Evolutionary conservation across 2,888 invertebrate species (phyloP).

Genomic region (Linnaemya vulpina): DNA sequence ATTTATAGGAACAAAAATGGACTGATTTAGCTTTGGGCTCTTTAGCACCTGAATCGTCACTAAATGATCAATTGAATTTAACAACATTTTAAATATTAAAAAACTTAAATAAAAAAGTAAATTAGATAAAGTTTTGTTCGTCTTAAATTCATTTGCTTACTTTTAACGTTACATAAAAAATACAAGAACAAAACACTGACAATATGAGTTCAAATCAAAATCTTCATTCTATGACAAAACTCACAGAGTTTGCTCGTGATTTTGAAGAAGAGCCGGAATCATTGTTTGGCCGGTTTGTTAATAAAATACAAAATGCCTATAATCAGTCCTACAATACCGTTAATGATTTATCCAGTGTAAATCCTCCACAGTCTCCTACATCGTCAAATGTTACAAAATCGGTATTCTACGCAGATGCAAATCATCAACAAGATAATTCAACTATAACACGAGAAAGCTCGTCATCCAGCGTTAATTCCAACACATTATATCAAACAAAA

Average conservation of each 20-base stretch:
- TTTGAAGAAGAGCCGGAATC: constrained; percentile 83
- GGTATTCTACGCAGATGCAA: constrained; percentile 77
- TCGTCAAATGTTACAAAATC: constrained; percentile 74
- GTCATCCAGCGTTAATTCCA: constrained; percentile 60
- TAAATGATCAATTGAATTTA: constrained; percentile 82
- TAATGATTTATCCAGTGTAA: constrained; percentile 79
- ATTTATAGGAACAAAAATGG: constrained; percentile 86
- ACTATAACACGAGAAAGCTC: constrained; percentile 62
- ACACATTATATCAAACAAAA: constrained; percentile 44
- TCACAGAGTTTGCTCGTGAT: constrained; percentile 89
- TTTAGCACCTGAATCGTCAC: constrained; percentile 81
- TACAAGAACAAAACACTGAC: constrained; percentile 60
- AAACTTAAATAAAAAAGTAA: constrained; percentile 45
- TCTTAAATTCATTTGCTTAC: not conserved
- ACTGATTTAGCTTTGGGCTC: constrained; percentile 85
- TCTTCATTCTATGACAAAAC: constrained; percentile 86
- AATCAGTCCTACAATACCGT: constrained; percentile 82
- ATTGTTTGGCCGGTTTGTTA: constrained; percentile 82
- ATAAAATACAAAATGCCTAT: constrained; percentile 83
- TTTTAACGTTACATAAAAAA: constrained; percentile 5
- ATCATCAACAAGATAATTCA: constrained; percentile 47
- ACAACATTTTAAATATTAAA: constrained; percentile 78
- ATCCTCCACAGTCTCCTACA: constrained; percentile 54
- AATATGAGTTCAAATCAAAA: constrained; percentile 82
- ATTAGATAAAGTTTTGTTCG: constrained; percentile 37